These are phyloP conservation scores for Bufo bufo DNA, from an alignment of 2,113 vertebrate genomes.

Conservation along the genomic window DNA sequence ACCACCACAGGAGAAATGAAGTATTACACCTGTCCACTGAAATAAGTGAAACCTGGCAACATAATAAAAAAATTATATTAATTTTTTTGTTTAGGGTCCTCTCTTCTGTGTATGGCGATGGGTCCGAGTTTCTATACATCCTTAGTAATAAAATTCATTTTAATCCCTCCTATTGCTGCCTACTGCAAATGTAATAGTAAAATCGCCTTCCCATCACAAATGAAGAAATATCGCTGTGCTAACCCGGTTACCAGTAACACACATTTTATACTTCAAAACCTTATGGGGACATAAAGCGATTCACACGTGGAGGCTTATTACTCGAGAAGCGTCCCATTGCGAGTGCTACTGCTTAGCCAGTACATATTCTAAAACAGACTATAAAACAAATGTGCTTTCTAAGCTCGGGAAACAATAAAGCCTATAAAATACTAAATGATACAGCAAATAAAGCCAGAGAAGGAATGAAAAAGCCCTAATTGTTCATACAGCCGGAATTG, in stretches of 20 bases:
- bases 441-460: slow-evolving; percentile 28
- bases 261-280: slow-evolving; percentile 13
- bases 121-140: not conserved
- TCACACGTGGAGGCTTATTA: slow-evolving; percentile 41
- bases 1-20: no score
- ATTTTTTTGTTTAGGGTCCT: not conserved
- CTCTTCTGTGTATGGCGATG: not conserved
- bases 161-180: not conserved
- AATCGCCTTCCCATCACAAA: slow-evolving; percentile 13
- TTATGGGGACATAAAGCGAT: slow-evolving; percentile 47
- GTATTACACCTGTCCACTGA: no score
- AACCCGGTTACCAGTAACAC: slow-evolving; percentile 8
- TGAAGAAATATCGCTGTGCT: slow-evolving; percentile 13
- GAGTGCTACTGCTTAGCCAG: slow-evolving; percentile 38
- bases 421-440: slow-evolving; percentile 38
- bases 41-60: not conserved
- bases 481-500: slow-evolving; percentile 39
- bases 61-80: not conserved
- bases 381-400: slow-evolving; percentile 49
- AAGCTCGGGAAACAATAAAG: slow-evolving; percentile 53
- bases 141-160: not conserved
- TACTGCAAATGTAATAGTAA: slow-evolving; percentile 3
- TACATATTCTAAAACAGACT: slow-evolving; percentile 40
- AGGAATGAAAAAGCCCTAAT: slow-evolving; percentile 39
- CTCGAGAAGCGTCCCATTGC: slow-evolving; percentile 29